Evolutionary conservation across 2,113 vertebrate species (phyloP).

Genomic region (Xiphias gladius): DNA sequence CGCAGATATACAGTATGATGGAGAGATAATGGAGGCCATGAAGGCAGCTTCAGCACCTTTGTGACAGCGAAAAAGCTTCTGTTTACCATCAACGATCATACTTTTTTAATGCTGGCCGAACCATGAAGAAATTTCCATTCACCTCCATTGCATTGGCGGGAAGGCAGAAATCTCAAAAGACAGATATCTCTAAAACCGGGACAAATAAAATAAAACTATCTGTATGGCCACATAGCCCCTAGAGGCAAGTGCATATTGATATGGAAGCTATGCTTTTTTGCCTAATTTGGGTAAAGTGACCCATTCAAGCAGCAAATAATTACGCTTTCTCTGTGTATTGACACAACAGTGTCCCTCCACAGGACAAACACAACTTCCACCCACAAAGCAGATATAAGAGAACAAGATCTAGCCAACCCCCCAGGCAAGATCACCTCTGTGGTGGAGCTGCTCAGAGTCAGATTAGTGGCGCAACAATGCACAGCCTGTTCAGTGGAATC

Average conservation of each 20-base stretch:
- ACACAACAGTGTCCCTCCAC: not conserved
- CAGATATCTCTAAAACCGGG: not conserved
- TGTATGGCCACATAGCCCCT: not conserved
- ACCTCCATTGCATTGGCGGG: not conserved
- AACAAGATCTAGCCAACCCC: conserved; percentile 54
- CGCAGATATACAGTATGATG: not conserved
- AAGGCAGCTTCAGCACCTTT: no score
- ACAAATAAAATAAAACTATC: not conserved
- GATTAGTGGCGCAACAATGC: conserved; percentile 80
- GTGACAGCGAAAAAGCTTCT: not conserved
- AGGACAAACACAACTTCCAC: conserved; percentile 33
- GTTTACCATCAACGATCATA: not conserved
- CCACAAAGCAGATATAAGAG: conserved; percentile 44
- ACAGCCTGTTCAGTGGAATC: conserved; percentile 77
- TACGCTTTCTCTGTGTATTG: not conserved
- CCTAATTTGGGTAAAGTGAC: conserved; percentile 2
- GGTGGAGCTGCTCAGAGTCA: conserved; percentile 64
- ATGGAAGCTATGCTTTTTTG: not conserved
- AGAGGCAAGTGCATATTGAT: not conserved
- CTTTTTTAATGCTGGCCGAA: no score
- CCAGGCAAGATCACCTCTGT: conserved; percentile 33
- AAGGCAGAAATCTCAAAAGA: not conserved
- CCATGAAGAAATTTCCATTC: not conserved
- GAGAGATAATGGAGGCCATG: not conserved
- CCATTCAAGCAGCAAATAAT: conserved; percentile 6